Evolutionary conservation across 2,113 vertebrate species (phyloP).

Genomic region (Pseudois nayaur): DNA sequence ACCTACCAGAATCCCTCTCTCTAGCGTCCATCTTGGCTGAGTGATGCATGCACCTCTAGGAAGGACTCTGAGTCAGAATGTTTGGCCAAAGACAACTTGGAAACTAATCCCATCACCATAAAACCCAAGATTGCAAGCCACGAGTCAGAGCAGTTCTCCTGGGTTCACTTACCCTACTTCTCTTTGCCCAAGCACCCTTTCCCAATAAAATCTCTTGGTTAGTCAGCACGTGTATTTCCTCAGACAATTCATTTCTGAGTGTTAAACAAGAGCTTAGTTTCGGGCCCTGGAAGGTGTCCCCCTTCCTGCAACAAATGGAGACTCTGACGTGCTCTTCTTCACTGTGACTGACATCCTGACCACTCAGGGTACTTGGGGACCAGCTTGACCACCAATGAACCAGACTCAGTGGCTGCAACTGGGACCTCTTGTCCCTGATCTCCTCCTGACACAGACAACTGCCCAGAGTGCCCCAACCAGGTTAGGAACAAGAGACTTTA

Average conservation of each 20-base stretch:
- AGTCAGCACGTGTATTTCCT: not conserved
- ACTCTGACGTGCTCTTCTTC: no score
- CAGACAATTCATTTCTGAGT: not conserved
- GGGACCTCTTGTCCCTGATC: not conserved
- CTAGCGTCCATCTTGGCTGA: not conserved
- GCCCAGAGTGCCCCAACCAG: not conserved
- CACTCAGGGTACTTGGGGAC: no score
- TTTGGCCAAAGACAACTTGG: not conserved
- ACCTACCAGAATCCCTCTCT: not conserved
- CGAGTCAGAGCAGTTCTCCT: not conserved
- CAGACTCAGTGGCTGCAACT: not conserved
- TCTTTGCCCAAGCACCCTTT: not conserved
- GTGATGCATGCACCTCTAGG: not conserved
- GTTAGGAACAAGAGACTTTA: not conserved
- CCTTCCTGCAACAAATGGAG: no score
- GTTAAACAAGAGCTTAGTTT: not conserved
- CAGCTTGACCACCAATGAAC: not conserved
- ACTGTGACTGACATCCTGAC: no score
- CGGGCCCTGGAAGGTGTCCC: not conserved
- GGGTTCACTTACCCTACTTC: not conserved
- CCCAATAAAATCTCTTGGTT: not conserved
- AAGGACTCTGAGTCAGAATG: not conserved
- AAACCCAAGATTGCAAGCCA: not conserved
- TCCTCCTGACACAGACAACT: not conserved
- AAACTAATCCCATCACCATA: not conserved